A percentile compares a stretch with the other conserved stretches of the same genome.
phyloP scores from a whole-genome alignment of 1,140 invertebrate species.

The Potamilus streckersoni region DNA sequence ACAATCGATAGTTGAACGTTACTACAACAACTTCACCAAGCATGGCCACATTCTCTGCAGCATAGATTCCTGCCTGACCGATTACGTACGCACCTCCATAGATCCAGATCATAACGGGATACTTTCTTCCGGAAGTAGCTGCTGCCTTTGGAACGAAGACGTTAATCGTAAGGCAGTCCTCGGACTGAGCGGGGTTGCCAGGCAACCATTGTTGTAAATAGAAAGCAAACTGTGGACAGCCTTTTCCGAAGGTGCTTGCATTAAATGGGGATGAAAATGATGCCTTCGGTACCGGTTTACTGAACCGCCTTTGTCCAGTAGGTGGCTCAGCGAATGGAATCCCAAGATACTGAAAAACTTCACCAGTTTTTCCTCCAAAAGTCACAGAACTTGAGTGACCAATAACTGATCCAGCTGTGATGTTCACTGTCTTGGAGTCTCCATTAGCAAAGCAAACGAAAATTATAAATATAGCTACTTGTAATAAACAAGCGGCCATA shows the following conservation, averaged over 20 bases:
- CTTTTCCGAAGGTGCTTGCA: constrained; percentile 80
- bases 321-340: constrained; percentile 94
- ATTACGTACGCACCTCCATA: constrained; percentile 39
- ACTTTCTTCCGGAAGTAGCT: constrained; percentile 76
- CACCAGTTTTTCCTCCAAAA: constrained; percentile 62
- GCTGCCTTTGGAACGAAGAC: constrained; percentile 64
- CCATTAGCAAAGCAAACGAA: too few species aligned
- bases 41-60: constrained; percentile 12
- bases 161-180: constrained; percentile 53
- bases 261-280: constrained; percentile 79
- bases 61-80: constrained; percentile 26
- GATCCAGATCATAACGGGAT: constrained; percentile 42
- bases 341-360: constrained; percentile 89
- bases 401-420: constrained; percentile 4
- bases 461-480: too few species aligned
- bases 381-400: constrained; percentile 4
- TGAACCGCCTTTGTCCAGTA: constrained; percentile 85
- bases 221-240: constrained; percentile 88
- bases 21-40: constrained; percentile 41
- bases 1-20: constrained; percentile 44
- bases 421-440: too few species aligned
- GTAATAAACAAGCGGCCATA: too few species aligned
- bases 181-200: constrained; percentile 21
- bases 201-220: constrained; percentile 70
- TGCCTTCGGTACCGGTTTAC: constrained; percentile 81